phyloP scores from a whole-genome alignment of 2,797 vertebrate species.

The Squalus acanthias region DNA sequence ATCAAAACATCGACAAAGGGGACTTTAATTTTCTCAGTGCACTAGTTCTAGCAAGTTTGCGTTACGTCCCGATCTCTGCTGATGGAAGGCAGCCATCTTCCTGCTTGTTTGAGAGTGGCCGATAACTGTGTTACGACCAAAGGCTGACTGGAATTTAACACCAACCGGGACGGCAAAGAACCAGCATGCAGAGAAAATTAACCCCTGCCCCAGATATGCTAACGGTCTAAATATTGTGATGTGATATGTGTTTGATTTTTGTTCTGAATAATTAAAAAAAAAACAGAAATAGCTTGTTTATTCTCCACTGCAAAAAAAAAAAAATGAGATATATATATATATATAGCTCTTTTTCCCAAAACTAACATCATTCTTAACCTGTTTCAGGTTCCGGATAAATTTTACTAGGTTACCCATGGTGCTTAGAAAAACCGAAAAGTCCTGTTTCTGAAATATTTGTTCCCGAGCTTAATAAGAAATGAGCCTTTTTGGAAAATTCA shows the following conservation, averaged over 20 bases:
- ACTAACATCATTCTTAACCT: slow-evolving; percentile 86
- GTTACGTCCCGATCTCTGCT: not conserved
- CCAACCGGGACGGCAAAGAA: not conserved
- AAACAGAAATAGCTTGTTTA: slow-evolving; percentile 17
- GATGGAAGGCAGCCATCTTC: not conserved
- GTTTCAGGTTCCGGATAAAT: slow-evolving; percentile 96
- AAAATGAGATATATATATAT: not conserved
- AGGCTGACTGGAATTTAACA: not conserved
- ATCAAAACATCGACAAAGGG: not conserved
- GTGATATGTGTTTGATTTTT: slow-evolving; percentile 30
- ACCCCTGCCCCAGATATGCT: not conserved
- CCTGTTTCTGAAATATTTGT: slow-evolving; percentile 96
- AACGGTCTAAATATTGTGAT: slow-evolving; percentile 23
- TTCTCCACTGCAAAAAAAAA: slow-evolving; percentile 10
- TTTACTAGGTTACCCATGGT: slow-evolving; percentile 87
- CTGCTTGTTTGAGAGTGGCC: not conserved
- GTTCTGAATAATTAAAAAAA: slow-evolving; percentile 22
- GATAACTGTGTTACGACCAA: not conserved
- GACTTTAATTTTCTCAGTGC: slow-evolving; percentile 7
- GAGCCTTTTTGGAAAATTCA: slow-evolving; percentile 83
- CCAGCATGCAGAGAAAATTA: not conserved
- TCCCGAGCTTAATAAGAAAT: slow-evolving; percentile 80
- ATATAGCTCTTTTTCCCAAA: slow-evolving; percentile 47
- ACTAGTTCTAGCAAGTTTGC: not conserved
- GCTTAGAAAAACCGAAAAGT: slow-evolving; percentile 89